These are phyloP conservation scores for Morphnarchus princeps DNA, from an alignment of 2,113 vertebrate species.

Conservation along the genomic window DNA sequence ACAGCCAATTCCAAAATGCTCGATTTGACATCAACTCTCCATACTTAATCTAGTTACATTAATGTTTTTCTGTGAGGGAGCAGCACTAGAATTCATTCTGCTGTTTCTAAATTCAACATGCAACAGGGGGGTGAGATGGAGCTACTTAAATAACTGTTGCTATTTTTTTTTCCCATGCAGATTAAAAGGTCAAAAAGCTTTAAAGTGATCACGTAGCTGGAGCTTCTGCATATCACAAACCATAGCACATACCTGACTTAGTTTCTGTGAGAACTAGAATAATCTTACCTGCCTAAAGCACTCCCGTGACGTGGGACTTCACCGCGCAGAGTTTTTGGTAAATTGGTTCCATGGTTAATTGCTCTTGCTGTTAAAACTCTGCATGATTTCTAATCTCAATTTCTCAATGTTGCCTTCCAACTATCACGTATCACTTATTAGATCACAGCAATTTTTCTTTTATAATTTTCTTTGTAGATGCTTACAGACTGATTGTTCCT, in stretches of 20 bases:
- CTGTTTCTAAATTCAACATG: not conserved
- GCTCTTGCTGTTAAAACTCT: not conserved
- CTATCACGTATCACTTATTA: not conserved
- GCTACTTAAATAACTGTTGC: not conserved
- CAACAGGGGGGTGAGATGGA: not conserved
- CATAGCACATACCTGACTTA: not conserved
- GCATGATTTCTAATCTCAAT: not conserved
- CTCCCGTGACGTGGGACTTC: not conserved
- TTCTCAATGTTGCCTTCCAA: not conserved
- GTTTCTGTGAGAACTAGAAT: not conserved
- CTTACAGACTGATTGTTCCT: not conserved
- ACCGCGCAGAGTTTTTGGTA: not conserved
- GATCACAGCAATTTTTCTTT: not conserved
- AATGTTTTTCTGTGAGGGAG: not conserved
- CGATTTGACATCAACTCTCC: not conserved
- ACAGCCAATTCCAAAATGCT: not conserved
- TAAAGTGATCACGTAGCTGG: not conserved
- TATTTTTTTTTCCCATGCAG: not conserved
- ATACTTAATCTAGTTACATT: not conserved
- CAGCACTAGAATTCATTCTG: not conserved
- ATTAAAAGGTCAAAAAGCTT: conserved; percentile 27
- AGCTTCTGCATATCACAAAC: not conserved
- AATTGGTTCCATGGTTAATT: not conserved
- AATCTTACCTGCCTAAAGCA: not conserved
- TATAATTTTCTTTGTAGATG: conserved; percentile 2